These are phyloP conservation scores for Sminthurides bifidus DNA, from an alignment of 1,140 invertebrate species.

Conservation along the genomic window DNA sequence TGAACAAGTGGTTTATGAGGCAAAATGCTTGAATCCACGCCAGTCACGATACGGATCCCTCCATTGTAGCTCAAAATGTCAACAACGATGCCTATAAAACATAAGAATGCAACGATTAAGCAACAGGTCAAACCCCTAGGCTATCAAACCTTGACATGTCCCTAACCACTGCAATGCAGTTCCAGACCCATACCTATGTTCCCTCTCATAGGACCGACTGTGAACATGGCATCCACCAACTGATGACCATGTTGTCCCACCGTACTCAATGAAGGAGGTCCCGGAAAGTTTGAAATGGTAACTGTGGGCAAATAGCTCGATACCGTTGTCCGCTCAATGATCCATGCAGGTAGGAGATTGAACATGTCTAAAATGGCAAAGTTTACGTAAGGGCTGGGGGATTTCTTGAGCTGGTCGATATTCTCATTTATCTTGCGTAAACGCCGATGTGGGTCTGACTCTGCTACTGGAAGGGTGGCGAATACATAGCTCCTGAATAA, in stretches of 20 bases:
- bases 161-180: too few relatives aligned
- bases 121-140: background rate
- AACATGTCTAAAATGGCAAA: constrained; percentile 22
- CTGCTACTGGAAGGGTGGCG: constrained; percentile 18
- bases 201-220: constrained; percentile 21
- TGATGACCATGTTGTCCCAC: constrained; percentile 15
- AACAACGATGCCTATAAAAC: constrained; percentile 20
- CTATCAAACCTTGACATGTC: too few relatives aligned
- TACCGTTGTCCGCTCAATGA: constrained; percentile 18
- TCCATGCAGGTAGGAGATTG: constrained; percentile 27
- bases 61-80: constrained; percentile 22
- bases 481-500: constrained; percentile 29
- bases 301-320: constrained; percentile 28
- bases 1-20: constrained; percentile 16
- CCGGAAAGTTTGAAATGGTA: constrained; percentile 28
- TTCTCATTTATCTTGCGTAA: constrained; percentile 15
- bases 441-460: constrained; percentile 4
- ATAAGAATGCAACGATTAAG: background rate
- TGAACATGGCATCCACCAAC: constrained; percentile 26
- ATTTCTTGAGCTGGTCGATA: constrained; percentile 22
- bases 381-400: constrained; percentile 24
- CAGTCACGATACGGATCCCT: constrained; percentile 15
- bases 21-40: constrained; percentile 21
- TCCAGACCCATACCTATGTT: constrained; percentile 23
- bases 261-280: constrained; percentile 17